A percentile compares a stretch with the other conserved stretches of the same genome.
Evolutionary conservation across 2,888 invertebrate species (phyloP).

Genomic region (Drosophila kokeensis): DNA sequence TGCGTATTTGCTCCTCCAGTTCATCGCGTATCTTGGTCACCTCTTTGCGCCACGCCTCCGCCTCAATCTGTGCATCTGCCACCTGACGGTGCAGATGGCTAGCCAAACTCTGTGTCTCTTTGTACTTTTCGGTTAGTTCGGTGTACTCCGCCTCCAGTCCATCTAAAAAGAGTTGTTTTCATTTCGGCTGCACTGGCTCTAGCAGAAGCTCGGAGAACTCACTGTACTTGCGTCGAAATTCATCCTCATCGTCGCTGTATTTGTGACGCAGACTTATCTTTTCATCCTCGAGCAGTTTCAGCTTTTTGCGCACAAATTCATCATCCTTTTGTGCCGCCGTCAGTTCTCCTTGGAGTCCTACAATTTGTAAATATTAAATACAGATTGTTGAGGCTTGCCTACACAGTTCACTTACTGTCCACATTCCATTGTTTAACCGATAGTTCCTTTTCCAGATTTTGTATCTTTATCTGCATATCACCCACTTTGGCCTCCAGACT

Average conservation of each 20-base stretch:
- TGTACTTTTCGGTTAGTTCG: conserved; percentile 86
- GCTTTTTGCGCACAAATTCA: conserved; percentile 83
- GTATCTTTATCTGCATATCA: conserved; percentile 83
- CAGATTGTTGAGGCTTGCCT: not conserved
- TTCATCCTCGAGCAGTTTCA: conserved; percentile 84
- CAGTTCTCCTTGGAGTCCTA: conserved; percentile 85
- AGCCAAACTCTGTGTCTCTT: conserved; percentile 85
- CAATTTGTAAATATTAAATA: too few species aligned
- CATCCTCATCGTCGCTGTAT: conserved; percentile 83
- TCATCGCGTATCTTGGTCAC: conserved; percentile 85
- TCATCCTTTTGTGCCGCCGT: conserved; percentile 84
- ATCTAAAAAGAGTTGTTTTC: conserved; percentile 58
- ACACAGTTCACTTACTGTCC: conserved; percentile 81
- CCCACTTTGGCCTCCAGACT: conserved; percentile 81
- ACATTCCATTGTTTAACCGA: conserved; percentile 85
- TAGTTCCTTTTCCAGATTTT: conserved; percentile 83
- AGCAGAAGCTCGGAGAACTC: conserved; percentile 1
- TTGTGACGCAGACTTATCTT: conserved; percentile 82
- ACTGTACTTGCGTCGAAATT: conserved; percentile 83
- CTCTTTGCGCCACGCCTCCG: conserved; percentile 81
- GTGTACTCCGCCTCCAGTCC: conserved; percentile 86
- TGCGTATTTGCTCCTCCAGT: conserved; percentile 86
- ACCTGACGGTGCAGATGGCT: conserved; percentile 83
- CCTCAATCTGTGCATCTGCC: conserved; percentile 81
- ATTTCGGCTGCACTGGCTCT: too few species aligned